Evolutionary conservation across 1,140 invertebrate species (phyloP).

Genomic region (Oncopeltus fasciatus): DNA sequence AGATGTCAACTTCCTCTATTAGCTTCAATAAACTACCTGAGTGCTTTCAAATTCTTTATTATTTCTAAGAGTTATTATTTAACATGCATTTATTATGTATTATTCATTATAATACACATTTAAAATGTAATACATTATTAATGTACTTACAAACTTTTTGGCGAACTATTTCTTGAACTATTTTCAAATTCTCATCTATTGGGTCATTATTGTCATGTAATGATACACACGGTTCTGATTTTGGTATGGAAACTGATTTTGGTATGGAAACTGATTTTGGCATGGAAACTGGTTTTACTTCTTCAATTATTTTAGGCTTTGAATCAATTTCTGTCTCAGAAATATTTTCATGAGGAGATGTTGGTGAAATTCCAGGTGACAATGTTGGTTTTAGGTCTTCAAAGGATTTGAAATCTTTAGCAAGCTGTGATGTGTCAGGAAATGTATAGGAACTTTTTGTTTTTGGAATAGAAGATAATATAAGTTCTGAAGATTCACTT

Average conservation of each 20-base stretch:
- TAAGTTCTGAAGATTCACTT: neutral
- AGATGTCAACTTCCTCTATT: no score
- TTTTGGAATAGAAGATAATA: neutral
- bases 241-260: no score
- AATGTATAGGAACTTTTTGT: neutral
- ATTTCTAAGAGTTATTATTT: no score
- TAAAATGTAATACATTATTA: no score
- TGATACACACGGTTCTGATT: neutral
- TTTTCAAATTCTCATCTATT: constrained; percentile 40
- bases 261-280: neutral
- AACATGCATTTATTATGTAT: no score
- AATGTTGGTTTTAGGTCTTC: constrained; percentile 18
- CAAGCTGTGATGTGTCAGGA: neutral
- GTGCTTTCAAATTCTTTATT: no score
- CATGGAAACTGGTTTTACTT: neutral
- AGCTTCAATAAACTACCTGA: no score
- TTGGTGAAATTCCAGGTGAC: constrained; percentile 21
- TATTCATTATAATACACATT: no score
- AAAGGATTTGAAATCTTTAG: constrained; percentile 9
- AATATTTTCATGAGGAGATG: constrained; percentile 9
- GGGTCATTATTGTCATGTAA: neutral
- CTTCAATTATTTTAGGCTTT: no score
- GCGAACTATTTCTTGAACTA: constrained; percentile 50
- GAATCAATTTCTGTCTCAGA: neutral
- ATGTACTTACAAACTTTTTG: constrained; percentile 36